Percentiles rank a stretch among this genome's conserved stretches.
Evolutionary conservation across 2,888 invertebrate genomes (phyloP).

Genomic region (Ecliptopera silaceata): DNA sequence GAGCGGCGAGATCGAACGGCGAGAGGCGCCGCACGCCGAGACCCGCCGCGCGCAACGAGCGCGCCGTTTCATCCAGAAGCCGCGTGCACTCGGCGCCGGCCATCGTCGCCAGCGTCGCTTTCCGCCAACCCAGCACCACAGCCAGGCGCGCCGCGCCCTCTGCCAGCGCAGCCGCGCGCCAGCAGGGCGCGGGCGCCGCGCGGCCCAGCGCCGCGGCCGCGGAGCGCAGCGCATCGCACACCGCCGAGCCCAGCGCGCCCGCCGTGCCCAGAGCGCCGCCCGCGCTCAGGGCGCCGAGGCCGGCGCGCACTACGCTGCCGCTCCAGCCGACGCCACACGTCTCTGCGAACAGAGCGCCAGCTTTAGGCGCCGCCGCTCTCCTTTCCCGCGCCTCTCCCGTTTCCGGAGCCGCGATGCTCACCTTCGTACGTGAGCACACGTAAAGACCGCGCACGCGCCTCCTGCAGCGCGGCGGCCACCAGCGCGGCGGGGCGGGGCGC

Average conservation of each 20-base stretch:
- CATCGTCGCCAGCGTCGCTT: slow-evolving; percentile 46
- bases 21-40: slow-evolving; percentile 33
- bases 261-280: slow-evolving; percentile 45
- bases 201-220: slow-evolving; percentile 44
- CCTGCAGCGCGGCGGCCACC: slow-evolving; percentile 9
- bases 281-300: slow-evolving; percentile 47
- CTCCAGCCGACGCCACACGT: slow-evolving; percentile 59
- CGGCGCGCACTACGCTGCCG: slow-evolving; percentile 47
- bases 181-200: slow-evolving; percentile 40
- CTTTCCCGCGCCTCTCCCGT: neutral
- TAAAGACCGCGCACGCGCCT: slow-evolving; percentile 46
- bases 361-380: slow-evolving; percentile 14
- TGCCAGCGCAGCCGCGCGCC: slow-evolving; percentile 43
- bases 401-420: slow-evolving; percentile 26
- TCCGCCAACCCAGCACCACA: slow-evolving; percentile 51
- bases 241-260: slow-evolving; percentile 47
- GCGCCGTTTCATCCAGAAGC: slow-evolving; percentile 41
- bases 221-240: slow-evolving; percentile 45
- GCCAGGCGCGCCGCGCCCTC: slow-evolving; percentile 48
- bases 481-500: slow-evolving; percentile 40
- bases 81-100: slow-evolving; percentile 45
- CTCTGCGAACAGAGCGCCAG: slow-evolving; percentile 42
- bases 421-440: slow-evolving; percentile 49
- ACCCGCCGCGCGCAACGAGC: slow-evolving; percentile 47
- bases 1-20: slow-evolving; percentile 32